Base-by-base conservation (phyloP, 53 echinoderm and acorn worm species). In the Zoroaster sp. region DNA sequence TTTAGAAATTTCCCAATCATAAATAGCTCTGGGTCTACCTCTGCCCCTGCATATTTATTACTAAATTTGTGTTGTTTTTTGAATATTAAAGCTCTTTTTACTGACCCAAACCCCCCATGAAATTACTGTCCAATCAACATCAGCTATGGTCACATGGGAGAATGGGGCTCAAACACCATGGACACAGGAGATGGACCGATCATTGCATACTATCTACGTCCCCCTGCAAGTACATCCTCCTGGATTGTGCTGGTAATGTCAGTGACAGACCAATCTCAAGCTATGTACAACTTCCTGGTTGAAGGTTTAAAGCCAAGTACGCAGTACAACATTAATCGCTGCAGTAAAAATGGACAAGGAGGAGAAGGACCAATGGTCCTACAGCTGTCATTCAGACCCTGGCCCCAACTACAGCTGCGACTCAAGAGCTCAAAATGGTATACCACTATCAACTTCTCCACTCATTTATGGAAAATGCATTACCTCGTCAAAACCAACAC, bases 141-240 rank as follows among this genome's bases (percentile, higher is more conserved):
- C 76, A 8, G 89, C 83, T 18, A 83, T 36, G 38, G 53, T 92
- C 51, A 15, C n/a, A 17, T 92, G 93, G 93, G 35, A 82, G 36
- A 89, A 18, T 92, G 93, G 93, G 75, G 66, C 21, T 6, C 43
- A 40, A 39, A 39, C 38, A 5, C 68, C 28, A 35, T 28, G 32
- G 91, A 91, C 36, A 53, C 46, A 10, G 93, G 93, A 42, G 93
- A 92, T 49, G 93, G 89, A 11, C 93, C 93, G 12, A 66, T 92
- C 40, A 40, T 85, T 47, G 85, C 40, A 38, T 92, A 92, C 86
- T 5, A 14, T 88, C 23, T 89, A 89, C 39, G 18, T 88, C 70
- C 28, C 41, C 1, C 36, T 5, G 39, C n/a, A 12, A 11, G 18
- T 31, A 20, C 38, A 28, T 21, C 32, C 4, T 23, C 7, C 40